Percentiles rank a stretch among this genome's conserved stretches.
Evolutionary conservation across 1,140 invertebrate species (phyloP).

Genomic region (Pogonomyrmex barbatus): DNA sequence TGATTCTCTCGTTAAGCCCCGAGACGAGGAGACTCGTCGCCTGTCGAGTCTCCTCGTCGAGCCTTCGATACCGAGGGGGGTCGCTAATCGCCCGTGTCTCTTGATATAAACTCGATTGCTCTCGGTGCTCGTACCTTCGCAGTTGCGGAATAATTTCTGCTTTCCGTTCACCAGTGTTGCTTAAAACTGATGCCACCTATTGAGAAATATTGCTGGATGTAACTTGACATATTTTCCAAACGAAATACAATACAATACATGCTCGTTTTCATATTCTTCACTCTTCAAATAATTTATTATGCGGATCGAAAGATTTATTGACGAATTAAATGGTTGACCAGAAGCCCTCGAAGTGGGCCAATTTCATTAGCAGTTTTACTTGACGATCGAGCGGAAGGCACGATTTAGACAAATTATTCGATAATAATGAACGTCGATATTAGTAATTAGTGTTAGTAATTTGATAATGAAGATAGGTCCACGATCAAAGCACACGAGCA

Average conservation of each 20-base stretch:
- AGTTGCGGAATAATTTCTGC: not conserved
- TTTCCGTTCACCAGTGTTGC: not conserved
- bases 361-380: not conserved
- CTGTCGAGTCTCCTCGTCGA: conserved; percentile 7
- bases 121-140: not conserved
- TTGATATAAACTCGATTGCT: conserved; percentile 15
- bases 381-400: conserved; percentile 13
- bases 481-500: conserved; percentile 59
- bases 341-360: not conserved
- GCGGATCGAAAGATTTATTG: not conserved
- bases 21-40: conserved; percentile 25
- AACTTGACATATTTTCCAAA: not conserved
- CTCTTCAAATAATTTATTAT: not conserved
- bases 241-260: not conserved
- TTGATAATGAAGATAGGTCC: conserved; percentile 49
- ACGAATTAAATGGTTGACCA: not conserved
- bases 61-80: conserved; percentile 8
- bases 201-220: not conserved
- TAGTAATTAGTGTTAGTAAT: conserved; percentile 52
- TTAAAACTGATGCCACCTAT: not conserved
- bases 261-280: not conserved
- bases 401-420: conserved; percentile 57
- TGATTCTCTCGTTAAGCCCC: conserved; percentile 42
- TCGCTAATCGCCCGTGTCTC: conserved; percentile 38
- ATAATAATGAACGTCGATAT: conserved; percentile 41